Evolutionary conservation across 2,888 invertebrate species (phyloP).

Genomic region (Aplocera efformata): DNA sequence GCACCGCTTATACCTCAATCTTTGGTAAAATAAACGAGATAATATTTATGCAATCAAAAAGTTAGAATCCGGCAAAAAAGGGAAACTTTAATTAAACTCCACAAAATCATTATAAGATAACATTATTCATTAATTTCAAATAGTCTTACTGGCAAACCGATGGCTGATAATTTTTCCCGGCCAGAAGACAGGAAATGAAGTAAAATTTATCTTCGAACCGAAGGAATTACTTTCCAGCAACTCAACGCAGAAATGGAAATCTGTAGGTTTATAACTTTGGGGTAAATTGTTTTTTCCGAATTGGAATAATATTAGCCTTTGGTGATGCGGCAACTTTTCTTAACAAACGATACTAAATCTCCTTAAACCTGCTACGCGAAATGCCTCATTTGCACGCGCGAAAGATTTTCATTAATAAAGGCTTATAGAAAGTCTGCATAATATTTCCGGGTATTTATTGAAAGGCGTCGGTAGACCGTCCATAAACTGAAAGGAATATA

Average conservation of each 20-base stretch:
- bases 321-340: constrained; percentile 55
- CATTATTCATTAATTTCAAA: constrained; percentile 80
- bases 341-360: constrained; percentile 55
- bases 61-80: constrained; percentile 50
- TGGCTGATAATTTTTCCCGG: constrained; percentile 73
- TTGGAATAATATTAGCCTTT: constrained; percentile 66
- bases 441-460: constrained; percentile 61
- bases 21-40: constrained; percentile 64
- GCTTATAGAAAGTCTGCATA: constrained; percentile 53
- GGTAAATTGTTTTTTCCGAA: constrained; percentile 67
- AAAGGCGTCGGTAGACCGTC: constrained; percentile 40
- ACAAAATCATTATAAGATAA: constrained; percentile 76
- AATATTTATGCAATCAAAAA: constrained; percentile 71
- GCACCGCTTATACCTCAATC: constrained; percentile 47
- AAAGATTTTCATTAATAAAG: constrained; percentile 56
- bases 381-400: constrained; percentile 37
- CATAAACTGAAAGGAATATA: constrained; percentile 66
- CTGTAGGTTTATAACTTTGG: constrained; percentile 71
- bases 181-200: constrained; percentile 72
- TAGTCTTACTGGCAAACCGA: constrained; percentile 64
- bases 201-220: constrained; percentile 74
- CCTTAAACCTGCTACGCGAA: constrained; percentile 33
- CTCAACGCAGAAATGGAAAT: constrained; percentile 71
- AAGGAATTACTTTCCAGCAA: constrained; percentile 72
- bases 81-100: constrained; percentile 77